Conservation (phyloP, 2,113 vertebrate species). For the Damaliscus lunatus region DNA sequence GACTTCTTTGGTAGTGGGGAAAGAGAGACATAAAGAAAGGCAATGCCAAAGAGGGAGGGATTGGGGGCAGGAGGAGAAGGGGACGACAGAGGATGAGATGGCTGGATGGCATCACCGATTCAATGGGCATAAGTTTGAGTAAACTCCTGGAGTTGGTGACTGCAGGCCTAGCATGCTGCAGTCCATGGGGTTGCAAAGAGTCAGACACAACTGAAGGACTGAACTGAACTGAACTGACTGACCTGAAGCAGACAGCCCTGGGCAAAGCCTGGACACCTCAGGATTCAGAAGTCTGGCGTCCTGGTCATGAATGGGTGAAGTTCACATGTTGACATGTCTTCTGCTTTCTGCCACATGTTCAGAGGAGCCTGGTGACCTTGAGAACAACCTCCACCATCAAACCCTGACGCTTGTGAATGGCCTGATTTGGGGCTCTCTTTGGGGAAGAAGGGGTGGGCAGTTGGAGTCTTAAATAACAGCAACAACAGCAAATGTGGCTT, state of each 20-base stretch:
- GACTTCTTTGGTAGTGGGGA: not conserved
- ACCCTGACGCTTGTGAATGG: not conserved
- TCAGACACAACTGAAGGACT: not conserved
- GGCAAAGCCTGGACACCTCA: not conserved
- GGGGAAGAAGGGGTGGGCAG: not conserved
- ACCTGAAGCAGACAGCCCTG: not conserved
- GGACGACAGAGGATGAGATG: not conserved
- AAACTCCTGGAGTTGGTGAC: not conserved
- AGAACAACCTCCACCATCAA: not conserved
- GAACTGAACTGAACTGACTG: not conserved
- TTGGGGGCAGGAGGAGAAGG: not conserved
- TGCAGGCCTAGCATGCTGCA: not conserved
- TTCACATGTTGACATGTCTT: not conserved
- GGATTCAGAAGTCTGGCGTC: not conserved
- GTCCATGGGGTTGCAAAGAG: not conserved
- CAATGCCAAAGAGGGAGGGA: not conserved
- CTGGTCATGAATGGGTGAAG: not conserved
- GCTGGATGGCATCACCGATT: not conserved
- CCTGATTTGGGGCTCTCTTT: not conserved
- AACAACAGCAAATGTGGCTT: not conserved
- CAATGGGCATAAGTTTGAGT: not conserved
- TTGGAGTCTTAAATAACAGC: not conserved
- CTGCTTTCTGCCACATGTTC: not conserved
- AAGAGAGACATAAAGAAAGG: not conserved
- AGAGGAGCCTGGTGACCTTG: not conserved